Evolutionary conservation across 2,888 invertebrate genomes (phyloP).

Genomic region (Limnephilus rhombicus): DNA sequence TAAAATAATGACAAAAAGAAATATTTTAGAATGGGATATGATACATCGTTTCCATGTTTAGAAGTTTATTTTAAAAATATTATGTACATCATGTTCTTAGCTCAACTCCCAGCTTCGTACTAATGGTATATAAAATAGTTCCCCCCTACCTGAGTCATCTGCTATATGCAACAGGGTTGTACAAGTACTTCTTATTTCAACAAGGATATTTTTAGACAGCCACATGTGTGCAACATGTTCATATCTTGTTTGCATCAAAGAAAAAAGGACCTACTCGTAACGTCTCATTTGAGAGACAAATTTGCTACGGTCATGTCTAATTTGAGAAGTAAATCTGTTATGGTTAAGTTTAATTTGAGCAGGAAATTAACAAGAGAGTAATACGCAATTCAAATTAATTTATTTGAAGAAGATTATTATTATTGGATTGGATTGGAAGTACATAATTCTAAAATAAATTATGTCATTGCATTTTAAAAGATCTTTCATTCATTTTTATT

Average conservation of each 20-base stretch:
- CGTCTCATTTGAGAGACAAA: background rate
- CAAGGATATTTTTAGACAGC: constrained; percentile 35
- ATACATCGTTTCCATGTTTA: background rate
- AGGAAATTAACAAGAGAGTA: background rate
- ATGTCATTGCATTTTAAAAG: too few species aligned
- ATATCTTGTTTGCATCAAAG: background rate
- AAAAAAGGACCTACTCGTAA: background rate
- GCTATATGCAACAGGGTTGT: background rate
- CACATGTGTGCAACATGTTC: constrained; percentile 49
- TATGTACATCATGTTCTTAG: background rate
- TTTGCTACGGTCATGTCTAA: background rate
- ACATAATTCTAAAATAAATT: background rate
- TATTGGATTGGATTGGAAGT: background rate
- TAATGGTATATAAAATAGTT: background rate
- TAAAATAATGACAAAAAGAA: background rate
- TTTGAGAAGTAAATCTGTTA: background rate
- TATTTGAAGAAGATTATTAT: background rate
- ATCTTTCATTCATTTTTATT: too few species aligned
- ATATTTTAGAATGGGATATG: background rate
- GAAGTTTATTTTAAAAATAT: background rate
- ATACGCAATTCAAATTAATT: background rate
- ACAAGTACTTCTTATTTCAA: constrained; percentile 12
- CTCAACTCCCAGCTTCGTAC: background rate
- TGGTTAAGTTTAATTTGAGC: background rate
- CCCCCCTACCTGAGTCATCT: constrained; percentile 18